Conservation (phyloP, 2,797 vertebrate species). For the Myotis vivesi region DNA sequence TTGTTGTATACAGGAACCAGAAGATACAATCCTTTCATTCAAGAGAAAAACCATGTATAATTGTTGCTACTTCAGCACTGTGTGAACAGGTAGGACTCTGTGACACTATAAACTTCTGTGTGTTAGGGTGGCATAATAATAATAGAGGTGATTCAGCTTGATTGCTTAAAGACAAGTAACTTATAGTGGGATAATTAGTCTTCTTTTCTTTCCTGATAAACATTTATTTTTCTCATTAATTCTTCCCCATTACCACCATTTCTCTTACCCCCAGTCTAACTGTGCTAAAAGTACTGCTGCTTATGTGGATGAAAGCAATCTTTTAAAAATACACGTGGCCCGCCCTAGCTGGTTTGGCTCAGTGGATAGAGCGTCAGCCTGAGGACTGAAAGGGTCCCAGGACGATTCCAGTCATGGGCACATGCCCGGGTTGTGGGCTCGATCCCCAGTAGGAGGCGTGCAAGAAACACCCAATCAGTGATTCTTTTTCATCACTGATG, state of each 20-base stretch:
- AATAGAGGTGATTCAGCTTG: not conserved
- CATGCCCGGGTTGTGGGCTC: too few relatives aligned
- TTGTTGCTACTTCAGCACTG: not conserved
- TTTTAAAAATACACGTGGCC: constrained; percentile 49
- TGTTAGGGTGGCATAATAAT: not conserved
- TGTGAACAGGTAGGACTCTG: constrained; percentile 17
- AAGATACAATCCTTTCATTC: not conserved
- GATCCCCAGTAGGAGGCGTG: too few relatives aligned
- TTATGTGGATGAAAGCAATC: constrained; percentile 70
- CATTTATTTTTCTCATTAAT: constrained; percentile 66
- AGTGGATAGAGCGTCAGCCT: too few relatives aligned
- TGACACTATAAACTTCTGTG: not conserved
- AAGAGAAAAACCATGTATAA: constrained; percentile 22
- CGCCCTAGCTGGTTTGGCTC: too few relatives aligned
- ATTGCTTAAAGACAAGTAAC: constrained; percentile 4
- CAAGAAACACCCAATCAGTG: too few relatives aligned
- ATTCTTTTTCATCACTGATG: too few relatives aligned
- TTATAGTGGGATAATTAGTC: not conserved
- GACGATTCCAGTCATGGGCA: too few relatives aligned
- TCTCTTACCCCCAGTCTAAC: constrained; percentile 60
- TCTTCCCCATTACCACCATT: constrained; percentile 13
- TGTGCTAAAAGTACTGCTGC: constrained; percentile 59
- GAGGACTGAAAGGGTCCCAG: too few relatives aligned
- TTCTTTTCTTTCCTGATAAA: not conserved
- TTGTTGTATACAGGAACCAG: not conserved